phyloP scores from a whole-genome alignment of 1,140 invertebrate species.

The Galleria mellonella region DNA sequence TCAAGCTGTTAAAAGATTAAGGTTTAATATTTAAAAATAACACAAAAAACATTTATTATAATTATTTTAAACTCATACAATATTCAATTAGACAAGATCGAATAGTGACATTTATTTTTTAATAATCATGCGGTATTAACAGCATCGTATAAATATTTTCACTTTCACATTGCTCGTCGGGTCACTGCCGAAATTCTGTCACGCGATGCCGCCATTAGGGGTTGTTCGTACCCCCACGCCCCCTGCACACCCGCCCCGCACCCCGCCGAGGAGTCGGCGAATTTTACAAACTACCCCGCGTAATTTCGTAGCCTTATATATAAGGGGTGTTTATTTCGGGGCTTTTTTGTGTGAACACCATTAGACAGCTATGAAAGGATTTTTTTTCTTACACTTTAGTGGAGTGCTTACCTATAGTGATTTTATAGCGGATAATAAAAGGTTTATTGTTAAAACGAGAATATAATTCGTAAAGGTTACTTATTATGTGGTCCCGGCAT shows the following conservation, averaged over 20 bases:
- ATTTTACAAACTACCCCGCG: slow-evolving; percentile 67
- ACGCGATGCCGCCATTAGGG: slow-evolving; percentile 68
- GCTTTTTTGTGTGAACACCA: slow-evolving; percentile 48
- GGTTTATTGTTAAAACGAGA: too few relatives aligned
- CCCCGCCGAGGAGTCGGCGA: slow-evolving; percentile 49
- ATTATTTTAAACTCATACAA: too few relatives aligned
- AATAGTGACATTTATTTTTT: too few relatives aligned
- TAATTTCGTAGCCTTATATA: slow-evolving; percentile 52
- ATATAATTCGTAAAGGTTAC: too few relatives aligned
- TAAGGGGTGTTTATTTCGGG: slow-evolving; percentile 32
- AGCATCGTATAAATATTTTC: slow-evolving; percentile 61
- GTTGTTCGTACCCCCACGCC: slow-evolving; percentile 35
- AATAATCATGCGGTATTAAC: slow-evolving; percentile 18
- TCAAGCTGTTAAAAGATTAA: too few relatives aligned
- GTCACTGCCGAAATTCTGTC: slow-evolving; percentile 72
- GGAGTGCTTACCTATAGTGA: not conserved
- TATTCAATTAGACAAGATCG: too few relatives aligned
- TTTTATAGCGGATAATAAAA: not conserved
- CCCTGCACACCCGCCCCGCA: slow-evolving; percentile 9
- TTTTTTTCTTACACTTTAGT: slow-evolving; percentile 7
- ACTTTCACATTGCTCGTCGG: slow-evolving; percentile 60
- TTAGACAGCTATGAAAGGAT: slow-evolving; percentile 36
- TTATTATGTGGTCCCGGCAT: too few relatives aligned
- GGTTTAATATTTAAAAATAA: too few relatives aligned
- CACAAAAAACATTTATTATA: too few relatives aligned